These are phyloP conservation scores for Agapostemon virescens DNA, from an alignment of 2,888 invertebrate species.

Conservation along the genomic window DNA sequence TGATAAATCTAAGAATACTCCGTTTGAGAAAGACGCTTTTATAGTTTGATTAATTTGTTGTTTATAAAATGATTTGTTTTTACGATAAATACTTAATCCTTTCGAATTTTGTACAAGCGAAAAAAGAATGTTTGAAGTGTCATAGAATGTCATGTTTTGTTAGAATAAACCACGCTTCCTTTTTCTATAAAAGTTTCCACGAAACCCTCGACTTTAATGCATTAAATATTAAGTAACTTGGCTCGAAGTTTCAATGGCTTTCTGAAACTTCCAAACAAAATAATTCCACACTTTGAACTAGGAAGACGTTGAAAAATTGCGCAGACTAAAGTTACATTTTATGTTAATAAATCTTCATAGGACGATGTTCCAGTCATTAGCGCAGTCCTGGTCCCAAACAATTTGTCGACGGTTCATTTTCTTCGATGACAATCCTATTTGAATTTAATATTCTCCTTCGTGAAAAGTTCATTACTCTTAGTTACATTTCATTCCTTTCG, in stretches of 20 bases:
- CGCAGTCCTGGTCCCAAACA: neutral
- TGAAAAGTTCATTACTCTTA: conserved; percentile 3
- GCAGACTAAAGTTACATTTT: neutral
- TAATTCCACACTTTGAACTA: conserved; percentile 2
- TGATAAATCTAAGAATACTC: too few species aligned
- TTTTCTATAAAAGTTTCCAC: neutral
- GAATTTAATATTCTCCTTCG: conserved; percentile 3
- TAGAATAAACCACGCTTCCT: neutral
- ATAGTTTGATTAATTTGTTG: too few species aligned
- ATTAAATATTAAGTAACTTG: conserved; percentile 9
- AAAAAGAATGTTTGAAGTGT: neutral
- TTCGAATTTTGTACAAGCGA: neutral
- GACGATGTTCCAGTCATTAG: neutral
- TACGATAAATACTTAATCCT: neutral
- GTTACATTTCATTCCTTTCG: neutral
- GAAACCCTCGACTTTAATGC: neutral
- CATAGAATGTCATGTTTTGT: neutral
- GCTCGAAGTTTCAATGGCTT: neutral
- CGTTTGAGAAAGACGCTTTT: too few species aligned
- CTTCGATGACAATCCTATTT: conserved; percentile 12
- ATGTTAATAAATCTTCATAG: conserved; percentile 5
- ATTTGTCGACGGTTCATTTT: conserved; percentile 17
- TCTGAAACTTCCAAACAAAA: conserved; percentile 11
- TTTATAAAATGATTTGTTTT: neutral
- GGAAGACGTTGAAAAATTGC: conserved; percentile 1